A percentile compares a stretch with the other conserved stretches of the same genome.
Evolutionary conservation across 2,888 invertebrate species (phyloP).

Genomic region (Geotrupes spiniger): DNA sequence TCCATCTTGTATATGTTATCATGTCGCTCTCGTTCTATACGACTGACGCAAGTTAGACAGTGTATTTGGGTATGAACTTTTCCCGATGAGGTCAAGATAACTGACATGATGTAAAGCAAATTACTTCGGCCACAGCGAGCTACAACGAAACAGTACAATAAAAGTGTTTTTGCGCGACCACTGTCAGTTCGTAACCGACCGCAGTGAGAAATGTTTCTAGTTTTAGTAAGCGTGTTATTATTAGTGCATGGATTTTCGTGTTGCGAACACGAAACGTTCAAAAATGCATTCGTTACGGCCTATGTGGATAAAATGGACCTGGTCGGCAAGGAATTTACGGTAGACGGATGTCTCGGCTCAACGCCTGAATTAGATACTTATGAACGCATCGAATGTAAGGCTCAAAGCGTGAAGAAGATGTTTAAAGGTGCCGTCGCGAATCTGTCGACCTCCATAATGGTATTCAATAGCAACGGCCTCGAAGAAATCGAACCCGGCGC

Average conservation of each 20-base stretch:
- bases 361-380: not conserved
- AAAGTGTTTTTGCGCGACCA: too few relatives aligned
- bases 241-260: not conserved
- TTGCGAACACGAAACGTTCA: not conserved
- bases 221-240: not conserved
- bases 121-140: too few relatives aligned
- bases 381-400: slow-evolving; percentile 2
- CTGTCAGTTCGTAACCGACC: too few relatives aligned
- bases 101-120: too few relatives aligned
- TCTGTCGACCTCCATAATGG: slow-evolving; percentile 1
- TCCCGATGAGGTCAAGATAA: too few relatives aligned
- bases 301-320: not conserved
- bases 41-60: too few relatives aligned
- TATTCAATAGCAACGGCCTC: slow-evolving; percentile 14
- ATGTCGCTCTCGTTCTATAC: too few relatives aligned
- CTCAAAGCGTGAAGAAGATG: slow-evolving; percentile 9
- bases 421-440: slow-evolving; percentile 6
- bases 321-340: not conserved
- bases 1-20: too few relatives aligned
- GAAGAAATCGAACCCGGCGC: slow-evolving; percentile 10
- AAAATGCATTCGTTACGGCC: not conserved
- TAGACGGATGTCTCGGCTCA: not conserved
- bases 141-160: too few relatives aligned
- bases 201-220: not conserved
- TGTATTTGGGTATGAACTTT: too few relatives aligned